Evolutionary conservation across 2,888 invertebrate genomes (phyloP), one percentile per base, ranked within the genome.

Genomic region (Heteropelma amictum): DNA sequence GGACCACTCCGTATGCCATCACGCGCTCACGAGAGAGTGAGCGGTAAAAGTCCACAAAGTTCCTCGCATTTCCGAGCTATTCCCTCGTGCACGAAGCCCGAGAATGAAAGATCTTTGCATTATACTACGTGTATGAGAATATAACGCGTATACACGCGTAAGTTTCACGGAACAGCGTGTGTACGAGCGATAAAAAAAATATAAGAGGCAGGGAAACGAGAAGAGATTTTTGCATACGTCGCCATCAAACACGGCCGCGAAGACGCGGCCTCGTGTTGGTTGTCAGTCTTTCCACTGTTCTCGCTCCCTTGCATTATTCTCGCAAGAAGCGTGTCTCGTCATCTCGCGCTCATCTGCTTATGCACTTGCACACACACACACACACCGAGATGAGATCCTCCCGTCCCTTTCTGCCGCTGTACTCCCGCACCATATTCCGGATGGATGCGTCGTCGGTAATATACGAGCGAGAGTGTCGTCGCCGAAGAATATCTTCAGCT

Each of bases 161-260:
- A 35, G 58, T 63, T 72, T 72, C 58, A 58, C 51, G 68, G 58
- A 76, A 76, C 61, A 61, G 26, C 61, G 71, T 67, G 67, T 63
- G 67, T 26, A 54, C 47, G 26, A 33, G 30, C 60, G 70, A 70
- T 70, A 70, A 64, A 69, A 64, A 64, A 45, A 30, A 45, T 19
- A 45, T 1, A 1, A 21, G 19, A 8, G 45, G 12, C 38, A 38
- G 38, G 35, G 42, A 53, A 51, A 65, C 26, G 23, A 14, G 53
- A 42, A 67, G 54, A 72, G 45, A 75, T 68, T 79, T 79, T 76
- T 77, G 64, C 74, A 76, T 75, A 72, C 69, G 70, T 72, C 19
- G 40, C 64, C 42, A 30, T 17, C 53, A 35, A 30, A 60, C 30
- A 49, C 33, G 19, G 38, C 26, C 19, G 23, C 54, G 14, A 64